Conservation (phyloP, 2,797 vertebrate species). For the Varecia variegata region DNA sequence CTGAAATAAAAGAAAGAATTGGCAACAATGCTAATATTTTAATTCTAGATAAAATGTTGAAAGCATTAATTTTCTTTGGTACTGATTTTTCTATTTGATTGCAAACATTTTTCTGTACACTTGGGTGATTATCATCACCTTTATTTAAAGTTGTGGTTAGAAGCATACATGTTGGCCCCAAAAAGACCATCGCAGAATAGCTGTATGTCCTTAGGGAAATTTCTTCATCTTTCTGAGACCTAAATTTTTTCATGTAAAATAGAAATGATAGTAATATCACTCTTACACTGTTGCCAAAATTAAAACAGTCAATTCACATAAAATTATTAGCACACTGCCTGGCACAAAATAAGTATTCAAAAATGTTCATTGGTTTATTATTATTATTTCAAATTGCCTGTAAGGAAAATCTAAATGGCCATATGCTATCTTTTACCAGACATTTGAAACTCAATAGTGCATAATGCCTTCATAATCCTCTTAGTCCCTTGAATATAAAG, state of each 20-base stretch:
- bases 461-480: background rate
- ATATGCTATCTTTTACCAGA: background rate
- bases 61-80: background rate
- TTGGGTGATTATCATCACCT: background rate
- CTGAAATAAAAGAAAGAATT: background rate
- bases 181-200: background rate
- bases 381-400: slow-evolving; percentile 27
- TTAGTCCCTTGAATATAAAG: background rate
- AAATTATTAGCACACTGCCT: background rate
- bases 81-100: background rate
- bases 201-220: background rate
- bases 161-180: background rate
- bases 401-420: background rate
- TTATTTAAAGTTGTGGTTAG: background rate
- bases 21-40: background rate
- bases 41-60: background rate
- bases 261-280: background rate
- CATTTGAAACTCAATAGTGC: background rate
- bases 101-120: background rate
- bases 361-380: slow-evolving; percentile 2
- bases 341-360: background rate
- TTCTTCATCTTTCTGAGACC: background rate
- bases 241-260: slow-evolving; percentile 31
- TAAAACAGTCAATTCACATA: background rate
- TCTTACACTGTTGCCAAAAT: background rate